Evolutionary conservation across 2,113 vertebrate genomes (phyloP).

Genomic region (Dinomys branickii): DNA sequence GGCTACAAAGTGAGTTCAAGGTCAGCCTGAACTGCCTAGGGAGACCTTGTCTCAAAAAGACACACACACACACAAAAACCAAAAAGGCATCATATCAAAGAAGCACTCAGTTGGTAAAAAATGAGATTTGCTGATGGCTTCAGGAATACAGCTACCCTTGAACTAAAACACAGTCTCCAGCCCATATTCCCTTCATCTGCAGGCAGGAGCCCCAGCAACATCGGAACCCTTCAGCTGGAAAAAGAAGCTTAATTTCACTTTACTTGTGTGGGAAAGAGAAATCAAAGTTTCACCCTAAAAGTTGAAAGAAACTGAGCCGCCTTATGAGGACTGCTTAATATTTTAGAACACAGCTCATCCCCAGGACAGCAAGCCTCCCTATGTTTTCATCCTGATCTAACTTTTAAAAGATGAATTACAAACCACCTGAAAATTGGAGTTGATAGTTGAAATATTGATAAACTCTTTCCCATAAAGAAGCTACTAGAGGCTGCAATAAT

Average conservation of each 20-base stretch:
- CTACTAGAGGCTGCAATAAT: constrained; percentile 78
- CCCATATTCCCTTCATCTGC: neutral
- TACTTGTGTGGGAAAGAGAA: neutral
- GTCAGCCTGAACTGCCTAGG: too few relatives aligned
- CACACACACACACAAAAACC: too few relatives aligned
- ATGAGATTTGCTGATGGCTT: neutral
- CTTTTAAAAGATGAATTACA: constrained; percentile 80
- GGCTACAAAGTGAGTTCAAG: too few relatives aligned
- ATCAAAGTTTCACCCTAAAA: constrained; percentile 23
- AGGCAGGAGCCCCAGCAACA: neutral
- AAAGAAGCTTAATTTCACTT: neutral
- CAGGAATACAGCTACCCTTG: neutral
- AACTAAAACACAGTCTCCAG: neutral
- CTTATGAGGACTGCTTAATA: neutral
- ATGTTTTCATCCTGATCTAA: constrained; percentile 66
- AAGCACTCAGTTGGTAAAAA: rapidly evolving
- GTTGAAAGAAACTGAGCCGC: neutral
- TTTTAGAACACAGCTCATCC: neutral
- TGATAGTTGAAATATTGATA: constrained; percentile 84
- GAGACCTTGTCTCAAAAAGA: too few relatives aligned
- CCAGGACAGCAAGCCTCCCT: constrained; percentile 59
- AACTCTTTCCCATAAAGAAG: constrained; percentile 84
- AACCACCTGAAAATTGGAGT: constrained; percentile 78
- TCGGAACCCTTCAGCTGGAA: neutral
- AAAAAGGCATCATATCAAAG: neutral